A percentile compares a stretch with the other conserved stretches of the same genome.
Conservation (phyloP, 2,888 invertebrate species). For the Drosophila koepferae region DNA sequence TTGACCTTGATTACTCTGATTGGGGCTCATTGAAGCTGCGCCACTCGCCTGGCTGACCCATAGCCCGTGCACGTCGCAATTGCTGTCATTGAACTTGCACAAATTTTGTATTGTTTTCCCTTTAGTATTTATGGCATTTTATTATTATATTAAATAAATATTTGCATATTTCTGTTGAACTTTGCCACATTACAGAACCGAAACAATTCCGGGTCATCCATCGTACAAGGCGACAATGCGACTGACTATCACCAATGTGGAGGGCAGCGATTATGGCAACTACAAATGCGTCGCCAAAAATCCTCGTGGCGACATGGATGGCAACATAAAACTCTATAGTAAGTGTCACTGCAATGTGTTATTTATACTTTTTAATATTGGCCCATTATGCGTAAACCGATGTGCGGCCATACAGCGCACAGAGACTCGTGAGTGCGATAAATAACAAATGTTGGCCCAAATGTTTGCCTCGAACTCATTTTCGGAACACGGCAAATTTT, state of each 20-base stretch:
- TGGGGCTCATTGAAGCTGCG: conserved; percentile 54
- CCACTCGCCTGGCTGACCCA: conserved; percentile 59
- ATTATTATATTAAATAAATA: not conserved
- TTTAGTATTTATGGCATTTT: not conserved
- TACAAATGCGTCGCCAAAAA: conserved; percentile 96
- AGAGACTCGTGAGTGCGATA: conserved; percentile 33
- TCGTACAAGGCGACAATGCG: conserved; percentile 95
- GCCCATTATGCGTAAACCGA: conserved; percentile 19
- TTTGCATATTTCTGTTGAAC: not conserved
- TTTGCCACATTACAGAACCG: conserved; percentile 85
- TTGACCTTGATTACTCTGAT: conserved; percentile 79
- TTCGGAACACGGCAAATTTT: conserved; percentile 40
- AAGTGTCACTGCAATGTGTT: conserved; percentile 86
- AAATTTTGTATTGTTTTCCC: conserved; percentile 11
- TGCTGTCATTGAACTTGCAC: conserved; percentile 76
- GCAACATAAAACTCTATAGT: conserved; percentile 95
- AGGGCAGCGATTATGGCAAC: conserved; percentile 93
- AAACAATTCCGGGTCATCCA: conserved; percentile 89
- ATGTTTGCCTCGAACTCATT: conserved; percentile 11
- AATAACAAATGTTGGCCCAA: conserved; percentile 48
- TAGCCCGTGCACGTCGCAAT: conserved; percentile 51
- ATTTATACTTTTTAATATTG: conserved; percentile 73
- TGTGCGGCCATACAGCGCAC: not conserved
- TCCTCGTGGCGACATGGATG: conserved; percentile 95
- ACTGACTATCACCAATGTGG: conserved; percentile 92